Evolutionary conservation across 2,888 invertebrate species (phyloP).

Genomic region (Phaonia tiefii): DNA sequence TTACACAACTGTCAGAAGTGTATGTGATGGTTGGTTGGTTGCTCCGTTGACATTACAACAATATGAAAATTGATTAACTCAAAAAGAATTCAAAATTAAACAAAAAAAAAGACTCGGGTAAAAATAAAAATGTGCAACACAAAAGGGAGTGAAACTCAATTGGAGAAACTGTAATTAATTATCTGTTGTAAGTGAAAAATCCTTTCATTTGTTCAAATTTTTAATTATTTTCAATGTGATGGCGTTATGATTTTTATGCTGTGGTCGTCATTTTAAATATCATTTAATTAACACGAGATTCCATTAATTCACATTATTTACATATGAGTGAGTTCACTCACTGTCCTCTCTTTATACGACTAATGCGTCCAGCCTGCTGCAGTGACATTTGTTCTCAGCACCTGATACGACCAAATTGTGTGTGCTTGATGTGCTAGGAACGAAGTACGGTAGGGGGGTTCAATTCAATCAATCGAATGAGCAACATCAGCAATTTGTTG

Average conservation of each 20-base stretch:
- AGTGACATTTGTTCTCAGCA: constrained; percentile 18
- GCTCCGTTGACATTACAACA: no score
- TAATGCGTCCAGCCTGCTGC: not conserved
- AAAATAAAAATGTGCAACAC: no score
- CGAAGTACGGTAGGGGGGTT: no score
- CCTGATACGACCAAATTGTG: constrained; percentile 48
- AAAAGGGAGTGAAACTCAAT: constrained; percentile 38
- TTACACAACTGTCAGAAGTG: constrained; percentile 62
- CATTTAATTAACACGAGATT: constrained; percentile 78
- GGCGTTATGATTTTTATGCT: constrained; percentile 46
- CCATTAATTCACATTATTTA: constrained; percentile 73
- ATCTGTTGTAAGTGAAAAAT: constrained; percentile 14
- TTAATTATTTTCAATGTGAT: constrained; percentile 49
- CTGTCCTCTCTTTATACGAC: not conserved
- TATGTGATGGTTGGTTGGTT: constrained; percentile 30
- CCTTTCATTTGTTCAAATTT: constrained; percentile 23
- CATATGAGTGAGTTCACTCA: constrained; percentile 70
- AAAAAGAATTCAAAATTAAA: constrained; percentile 48
- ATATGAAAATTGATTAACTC: constrained; percentile 64
- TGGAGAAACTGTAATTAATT: constrained; percentile 59
- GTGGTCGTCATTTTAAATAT: constrained; percentile 67
- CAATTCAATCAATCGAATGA: constrained; percentile 13
- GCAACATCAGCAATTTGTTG: constrained; percentile 64
- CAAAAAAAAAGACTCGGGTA: constrained; percentile 34
- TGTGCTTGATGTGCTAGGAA: no score